A percentile compares a stretch with the other conserved stretches of the same genome.
Evolutionary conservation across 1,140 invertebrate genomes (phyloP).

Genomic region (Nautilus pompilius): DNA sequence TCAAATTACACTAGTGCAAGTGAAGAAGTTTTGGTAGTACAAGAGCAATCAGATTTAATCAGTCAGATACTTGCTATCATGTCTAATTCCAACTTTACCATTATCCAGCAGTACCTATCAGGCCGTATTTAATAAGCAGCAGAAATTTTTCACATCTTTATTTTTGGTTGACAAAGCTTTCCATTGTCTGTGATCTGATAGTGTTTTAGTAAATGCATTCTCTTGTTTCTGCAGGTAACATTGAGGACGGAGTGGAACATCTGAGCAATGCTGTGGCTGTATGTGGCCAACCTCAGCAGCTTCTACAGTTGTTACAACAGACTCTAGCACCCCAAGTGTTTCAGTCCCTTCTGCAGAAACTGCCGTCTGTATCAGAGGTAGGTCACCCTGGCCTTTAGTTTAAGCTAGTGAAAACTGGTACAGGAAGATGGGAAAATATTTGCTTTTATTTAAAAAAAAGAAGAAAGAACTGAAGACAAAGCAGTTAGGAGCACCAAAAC

Average conservation of each 20-base stretch:
- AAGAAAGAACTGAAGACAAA: too few species aligned
- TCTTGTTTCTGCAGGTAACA: slow-evolving; percentile 63
- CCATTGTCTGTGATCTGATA: neutral
- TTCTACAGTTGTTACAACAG: slow-evolving; percentile 90
- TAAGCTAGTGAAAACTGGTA: too few species aligned
- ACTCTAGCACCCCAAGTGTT: slow-evolving; percentile 90
- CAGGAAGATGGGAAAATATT: too few species aligned
- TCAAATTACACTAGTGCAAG: too few species aligned
- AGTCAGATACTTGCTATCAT: neutral
- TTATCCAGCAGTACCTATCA: neutral
- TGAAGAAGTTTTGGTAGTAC: too few species aligned
- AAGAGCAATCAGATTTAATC: neutral
- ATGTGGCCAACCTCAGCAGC: slow-evolving; percentile 88
- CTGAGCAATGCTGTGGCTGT: slow-evolving; percentile 92
- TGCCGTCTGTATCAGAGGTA: slow-evolving; percentile 66
- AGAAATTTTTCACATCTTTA: neutral
- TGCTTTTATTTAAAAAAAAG: too few species aligned
- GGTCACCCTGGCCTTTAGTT: too few species aligned
- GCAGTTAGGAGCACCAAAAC: too few species aligned
- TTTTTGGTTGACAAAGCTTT: neutral
- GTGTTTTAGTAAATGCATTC: neutral
- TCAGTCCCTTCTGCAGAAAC: slow-evolving; percentile 76
- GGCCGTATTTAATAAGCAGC: neutral
- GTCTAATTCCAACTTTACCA: neutral
- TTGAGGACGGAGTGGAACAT: slow-evolving; percentile 90